Base-by-base conservation (phyloP, 2,113 vertebrate genomes). In the Plectropomus leopardus region DNA sequence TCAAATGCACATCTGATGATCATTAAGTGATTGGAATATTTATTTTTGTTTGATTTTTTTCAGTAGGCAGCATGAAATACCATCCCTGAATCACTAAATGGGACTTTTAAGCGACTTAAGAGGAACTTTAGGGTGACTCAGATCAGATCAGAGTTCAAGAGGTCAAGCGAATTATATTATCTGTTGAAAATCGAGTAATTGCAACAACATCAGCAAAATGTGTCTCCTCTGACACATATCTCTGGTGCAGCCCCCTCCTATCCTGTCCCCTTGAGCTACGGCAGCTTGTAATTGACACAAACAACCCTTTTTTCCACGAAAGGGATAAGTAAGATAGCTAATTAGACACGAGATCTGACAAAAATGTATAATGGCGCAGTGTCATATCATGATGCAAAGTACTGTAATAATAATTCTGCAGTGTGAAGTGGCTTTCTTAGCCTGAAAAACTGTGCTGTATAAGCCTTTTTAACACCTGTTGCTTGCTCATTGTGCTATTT, bases 381-480 rank as follows among this genome's bases (percentile, higher is more conserved):
- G 23, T 80, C 10, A 48, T 14, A 32, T 30, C 57, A 73, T 80
- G 85, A 87, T 79, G 83, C 74, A 90, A 88, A 87, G 59, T 9
- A 10, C 26, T 72, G 80, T 48, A 78, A 79, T 65, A 51, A 60
- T 53, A 63, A 44, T 17, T 42, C 5, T 55, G 45, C 53, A 7
- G 30, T 67, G 19, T 78, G 57, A 76, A 82, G 61, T 14, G 44
- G 54, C 59, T 58, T 42, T 57, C 15, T 65, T 5, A 15, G 19
- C 45, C 64, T 30, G 32, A 61, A 61, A 58, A 15, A 23, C 26
- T 4, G 28, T 16, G 2, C 60, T 21, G n/a, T 1, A 7, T 42
- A 1, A n/a, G 45, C 28, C 28, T 72, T 59, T 57, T 21, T 28
- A n/a, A 19, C 3, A 63, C 32, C 16, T 28, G n/a, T 54, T 14